phyloP scores from a whole-genome alignment of 2,888 invertebrate species.

The Electrophaes corylata region DNA sequence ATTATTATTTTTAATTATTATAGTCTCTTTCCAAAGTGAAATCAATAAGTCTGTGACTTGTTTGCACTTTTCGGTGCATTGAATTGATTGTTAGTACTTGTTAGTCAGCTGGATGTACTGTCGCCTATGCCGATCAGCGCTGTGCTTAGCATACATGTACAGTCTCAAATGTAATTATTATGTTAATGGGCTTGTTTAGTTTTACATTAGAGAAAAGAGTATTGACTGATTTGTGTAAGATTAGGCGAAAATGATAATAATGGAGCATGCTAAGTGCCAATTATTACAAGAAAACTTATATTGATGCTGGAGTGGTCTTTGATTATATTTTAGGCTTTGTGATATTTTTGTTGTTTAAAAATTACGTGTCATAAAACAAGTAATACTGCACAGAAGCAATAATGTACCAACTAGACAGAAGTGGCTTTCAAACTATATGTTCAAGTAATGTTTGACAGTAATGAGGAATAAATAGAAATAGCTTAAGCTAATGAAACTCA shows the following conservation, averaged over 20 bases:
- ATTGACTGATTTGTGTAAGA: constrained; percentile 75
- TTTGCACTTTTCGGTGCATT: constrained; percentile 70
- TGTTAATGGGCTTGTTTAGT: constrained; percentile 61
- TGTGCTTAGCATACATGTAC: constrained; percentile 66
- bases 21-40: constrained; percentile 82
- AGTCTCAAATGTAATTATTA: constrained; percentile 77
- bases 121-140: constrained; percentile 68
- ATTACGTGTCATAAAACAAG: constrained; percentile 41
- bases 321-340: constrained; percentile 55
- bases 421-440: constrained; percentile 20
- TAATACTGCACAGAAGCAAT: constrained; percentile 57
- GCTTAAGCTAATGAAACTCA: constrained; percentile 3
- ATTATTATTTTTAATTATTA: constrained; percentile 77
- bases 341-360: constrained; percentile 55
- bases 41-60: constrained; percentile 80
- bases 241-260: constrained; percentile 56
- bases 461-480: not conserved
- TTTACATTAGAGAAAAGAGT: constrained; percentile 59
- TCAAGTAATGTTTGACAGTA: constrained; percentile 2
- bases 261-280: constrained; percentile 71
- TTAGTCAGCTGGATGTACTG: constrained; percentile 62
- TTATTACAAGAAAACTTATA: constrained; percentile 51
- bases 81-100: constrained; percentile 60
- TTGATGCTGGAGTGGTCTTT: constrained; percentile 46
- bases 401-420: constrained; percentile 48